phyloP scores from a whole-genome alignment of 2,797 vertebrate species.

The Phoeniculus purpureus region DNA sequence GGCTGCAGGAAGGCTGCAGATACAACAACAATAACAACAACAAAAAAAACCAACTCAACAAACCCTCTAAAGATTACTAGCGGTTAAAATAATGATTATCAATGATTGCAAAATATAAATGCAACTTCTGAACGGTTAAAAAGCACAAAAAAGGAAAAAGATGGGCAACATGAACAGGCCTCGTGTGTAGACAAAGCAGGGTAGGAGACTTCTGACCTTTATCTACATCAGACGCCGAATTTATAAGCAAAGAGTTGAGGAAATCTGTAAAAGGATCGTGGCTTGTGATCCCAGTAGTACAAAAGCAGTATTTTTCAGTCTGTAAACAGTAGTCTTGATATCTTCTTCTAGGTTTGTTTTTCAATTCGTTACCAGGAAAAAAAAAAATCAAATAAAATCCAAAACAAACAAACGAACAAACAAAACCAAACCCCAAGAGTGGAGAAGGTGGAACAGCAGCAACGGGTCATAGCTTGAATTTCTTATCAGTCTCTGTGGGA shows the following conservation, averaged over 20 bases:
- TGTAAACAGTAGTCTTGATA: conserved; percentile 78
- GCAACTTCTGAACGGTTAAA: conserved; percentile 76
- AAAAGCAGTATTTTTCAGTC: conserved; percentile 77
- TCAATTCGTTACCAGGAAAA: conserved; percentile 53
- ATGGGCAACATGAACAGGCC: conserved; percentile 70
- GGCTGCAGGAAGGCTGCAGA: conserved; percentile 62
- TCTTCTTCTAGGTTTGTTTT: conserved; percentile 37
- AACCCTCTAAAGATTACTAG: conserved; percentile 62
- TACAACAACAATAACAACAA: conserved; percentile 57
- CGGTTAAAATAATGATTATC: conserved; percentile 75
- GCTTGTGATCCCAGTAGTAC: conserved; percentile 76
- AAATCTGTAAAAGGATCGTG: conserved; percentile 68
- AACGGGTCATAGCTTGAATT: conserved; percentile 57
- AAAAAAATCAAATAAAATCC: neutral
- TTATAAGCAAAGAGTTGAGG: conserved; percentile 47
- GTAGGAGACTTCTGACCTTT: conserved; percentile 51
- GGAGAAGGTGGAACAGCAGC: conserved; percentile 67
- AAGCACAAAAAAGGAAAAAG: conserved; percentile 68
- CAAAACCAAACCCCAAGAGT: conserved; percentile 26
- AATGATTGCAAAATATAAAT: conserved; percentile 78
- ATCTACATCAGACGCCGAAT: conserved; percentile 58
- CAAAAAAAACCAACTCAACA: neutral
- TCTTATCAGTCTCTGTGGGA: conserved; percentile 44
- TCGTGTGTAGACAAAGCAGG: conserved; percentile 60
- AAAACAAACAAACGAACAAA: neutral